Conservation (phyloP, 2,797 vertebrate species). For the Cirrhinus mrigala region DNA sequence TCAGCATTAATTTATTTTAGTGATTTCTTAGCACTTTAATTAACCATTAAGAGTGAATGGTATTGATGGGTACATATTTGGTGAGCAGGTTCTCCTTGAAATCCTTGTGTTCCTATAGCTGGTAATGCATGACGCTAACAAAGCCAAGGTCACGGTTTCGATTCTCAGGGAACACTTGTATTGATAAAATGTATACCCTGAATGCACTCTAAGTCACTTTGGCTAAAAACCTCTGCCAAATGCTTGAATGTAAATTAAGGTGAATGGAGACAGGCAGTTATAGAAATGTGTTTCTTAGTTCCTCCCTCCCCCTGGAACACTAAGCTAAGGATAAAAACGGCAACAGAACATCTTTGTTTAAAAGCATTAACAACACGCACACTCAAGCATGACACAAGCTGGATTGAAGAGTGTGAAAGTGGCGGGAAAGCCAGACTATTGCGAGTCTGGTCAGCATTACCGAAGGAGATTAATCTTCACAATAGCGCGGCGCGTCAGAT, state of each 20-base stretch:
- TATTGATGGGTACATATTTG: constrained; percentile 35
- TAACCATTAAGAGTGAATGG: background rate
- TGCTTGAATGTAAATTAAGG: constrained; percentile 21
- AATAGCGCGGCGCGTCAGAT: background rate
- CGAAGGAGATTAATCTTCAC: constrained; percentile 33
- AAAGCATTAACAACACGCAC: constrained; percentile 21
- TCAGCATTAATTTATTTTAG: constrained; percentile 34
- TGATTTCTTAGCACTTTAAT: constrained; percentile 20
- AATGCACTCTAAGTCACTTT: constrained; percentile 1
- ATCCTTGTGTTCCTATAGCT: background rate
- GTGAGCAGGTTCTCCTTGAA: background rate
- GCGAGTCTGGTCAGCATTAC: constrained; percentile 38
- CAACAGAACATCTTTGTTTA: constrained; percentile 21
- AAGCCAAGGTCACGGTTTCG: background rate
- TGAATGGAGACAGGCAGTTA: background rate
- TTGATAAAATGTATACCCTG: constrained; percentile 1
- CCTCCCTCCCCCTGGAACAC: background rate
- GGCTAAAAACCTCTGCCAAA: constrained; percentile 21
- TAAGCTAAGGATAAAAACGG: background rate
- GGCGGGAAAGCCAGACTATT: constrained; percentile 5
- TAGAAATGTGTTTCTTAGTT: constrained; percentile 3
- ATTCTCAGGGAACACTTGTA: background rate
- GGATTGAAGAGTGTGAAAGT: constrained; percentile 38
- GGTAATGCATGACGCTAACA: background rate
- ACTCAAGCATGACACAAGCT: constrained; percentile 25